Conservation (phyloP, 2,113 vertebrate species). For the Rhinoptilus africanus region DNA sequence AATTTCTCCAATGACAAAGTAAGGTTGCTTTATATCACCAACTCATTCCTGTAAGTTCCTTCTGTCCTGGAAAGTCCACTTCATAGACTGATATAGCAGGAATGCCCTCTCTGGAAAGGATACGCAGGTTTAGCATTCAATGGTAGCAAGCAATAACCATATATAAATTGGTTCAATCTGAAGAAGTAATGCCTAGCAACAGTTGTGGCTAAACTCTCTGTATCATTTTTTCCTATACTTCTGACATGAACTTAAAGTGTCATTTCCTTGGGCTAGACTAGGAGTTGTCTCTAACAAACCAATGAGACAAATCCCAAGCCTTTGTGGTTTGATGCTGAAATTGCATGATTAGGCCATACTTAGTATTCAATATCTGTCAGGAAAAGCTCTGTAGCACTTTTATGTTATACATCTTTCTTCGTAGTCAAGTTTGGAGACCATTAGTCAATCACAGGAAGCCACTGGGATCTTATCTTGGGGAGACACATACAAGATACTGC, state of each 20-base stretch:
- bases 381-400: not conserved
- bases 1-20: not conserved
- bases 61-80: not conserved
- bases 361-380: not conserved
- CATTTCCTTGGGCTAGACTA: not conserved
- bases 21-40: not conserved
- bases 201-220: not conserved
- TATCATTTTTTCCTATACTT: not conserved
- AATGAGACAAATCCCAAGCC: not conserved
- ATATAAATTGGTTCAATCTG: not conserved
- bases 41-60: not conserved
- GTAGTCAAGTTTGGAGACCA: not conserved
- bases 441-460: not conserved
- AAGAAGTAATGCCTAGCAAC: not conserved
- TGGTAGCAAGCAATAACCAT: not conserved
- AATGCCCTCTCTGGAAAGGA: not conserved
- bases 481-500: not conserved
- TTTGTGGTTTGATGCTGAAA: not conserved
- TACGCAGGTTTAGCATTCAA: not conserved
- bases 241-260: not conserved
- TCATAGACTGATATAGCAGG: not conserved
- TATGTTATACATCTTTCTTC: not conserved
- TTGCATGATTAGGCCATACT: not conserved
- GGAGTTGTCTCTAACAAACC: not conserved
- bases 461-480: not conserved